Evolutionary conservation across 1,140 invertebrate species (phyloP), one percentile per base, ranked within the genome.

Genomic region (Sminthurinus signatus): DNA sequence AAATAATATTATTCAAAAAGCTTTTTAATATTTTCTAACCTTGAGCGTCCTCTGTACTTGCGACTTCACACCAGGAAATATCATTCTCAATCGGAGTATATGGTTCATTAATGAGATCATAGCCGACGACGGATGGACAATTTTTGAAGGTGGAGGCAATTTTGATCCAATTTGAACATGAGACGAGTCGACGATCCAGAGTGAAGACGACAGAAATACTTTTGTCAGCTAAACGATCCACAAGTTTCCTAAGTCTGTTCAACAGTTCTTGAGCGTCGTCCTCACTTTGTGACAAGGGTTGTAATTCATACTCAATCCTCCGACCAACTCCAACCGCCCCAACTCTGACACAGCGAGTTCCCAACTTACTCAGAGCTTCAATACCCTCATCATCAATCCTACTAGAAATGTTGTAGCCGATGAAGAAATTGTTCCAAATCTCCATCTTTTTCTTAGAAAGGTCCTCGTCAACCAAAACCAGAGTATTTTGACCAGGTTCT

Each of bases 71-170:
- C 43, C 46, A 59, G 21, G 55, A 54, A 28, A 62, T 31, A 15
- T 59, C 55, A 5, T 52, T 1, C 27, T 67, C 65, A 0, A 17
- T 23, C 25, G 39, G 27, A 8, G 60, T 62, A 29, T 52, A 58
- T 1, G 65, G 65, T 42, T 67, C 65, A 52, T 67, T 67, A n/a
- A 67, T 62, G n/a, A 67, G 21, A 44, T 67, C 65, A 59, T 67
- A 67, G 0, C 65, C 65, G 17, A 67, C 42, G 1, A 67, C 31
- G 28, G 25, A 32, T 0, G 14, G 17, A 4, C 23, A 28, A 10
- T 28, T 8, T n/a, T 15, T 46, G 15, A 67, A 58, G 15, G 46
- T 42, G 2, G 2, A 5, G 1, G 65, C 65, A 44, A 67, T 67
- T 10, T 19, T 29, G 21, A 31, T 43, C 65, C 65, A 67, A 17